Base-by-base conservation (phyloP, 2,113 vertebrate genomes). In the Pristiophorus japonicus region DNA sequence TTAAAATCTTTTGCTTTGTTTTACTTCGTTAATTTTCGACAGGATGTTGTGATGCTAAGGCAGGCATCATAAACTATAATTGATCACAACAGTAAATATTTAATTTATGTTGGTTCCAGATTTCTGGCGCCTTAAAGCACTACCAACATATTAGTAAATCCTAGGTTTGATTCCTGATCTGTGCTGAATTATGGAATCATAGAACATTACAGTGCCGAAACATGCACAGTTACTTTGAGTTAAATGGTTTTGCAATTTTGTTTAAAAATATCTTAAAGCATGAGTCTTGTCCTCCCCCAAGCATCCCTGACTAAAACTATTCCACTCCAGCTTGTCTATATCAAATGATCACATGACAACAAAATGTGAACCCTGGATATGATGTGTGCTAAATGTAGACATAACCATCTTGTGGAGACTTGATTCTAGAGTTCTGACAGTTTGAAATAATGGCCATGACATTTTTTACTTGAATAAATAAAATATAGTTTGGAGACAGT, bases 391-490 rank as follows among this genome's bases (percentile, higher is more conserved):
- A 63, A 63, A 92, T 38, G 16, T 92, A 81, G 78, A 38, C 88
- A 63, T 92, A 92, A 63, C 59, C n/a, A 65, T 59, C 47, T 12
- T 30, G 30, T 30, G 10, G n/a, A 14, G 24, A 16, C 10, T 88
- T 55, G 85, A n/a, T n/a, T n/a, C n/a, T n/a, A n/a, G n/a, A n/a
- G n/a, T n/a, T n/a, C n/a, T n/a, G n/a, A n/a, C n/a, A 88, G 85
- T 88, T 55, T 88, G 85, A 59, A 59, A 88, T 92, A 42, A 65
- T 92, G 62, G 59, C 16, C 42, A 7, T 38, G 30, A 63, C n/a
- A 45, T 92, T 38, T 92, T 16, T 63, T 90, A 92, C 34, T 38
- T 38, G 55, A 92, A 92, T 92, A 92, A 92, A 42, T 91, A 38
- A 91, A 91, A 62, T 34, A 38, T 62, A 16, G 59, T 10, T 38